Evolutionary conservation across 2,797 vertebrate genomes (phyloP).

Genomic region (Fratercula arctica): DNA sequence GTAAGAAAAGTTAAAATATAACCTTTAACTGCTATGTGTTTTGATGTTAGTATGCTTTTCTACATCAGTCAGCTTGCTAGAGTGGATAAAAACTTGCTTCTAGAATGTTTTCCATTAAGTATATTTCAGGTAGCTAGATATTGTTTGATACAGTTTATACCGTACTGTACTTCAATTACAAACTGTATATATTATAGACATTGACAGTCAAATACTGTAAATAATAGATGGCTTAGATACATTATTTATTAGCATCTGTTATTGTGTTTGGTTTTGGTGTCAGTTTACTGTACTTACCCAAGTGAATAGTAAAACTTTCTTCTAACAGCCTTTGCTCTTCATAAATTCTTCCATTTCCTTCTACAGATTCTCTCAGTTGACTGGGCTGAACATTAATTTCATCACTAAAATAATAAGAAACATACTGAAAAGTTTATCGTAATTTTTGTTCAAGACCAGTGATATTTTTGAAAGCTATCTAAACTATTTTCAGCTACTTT

Average conservation of each 20-base stretch:
- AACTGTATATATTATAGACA: not conserved
- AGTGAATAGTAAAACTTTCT: constrained; percentile 98
- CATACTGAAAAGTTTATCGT: not conserved
- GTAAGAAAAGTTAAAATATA: not conserved
- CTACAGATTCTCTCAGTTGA: constrained; percentile 85
- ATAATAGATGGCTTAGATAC: not conserved
- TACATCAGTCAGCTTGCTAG: not conserved
- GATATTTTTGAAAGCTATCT: not conserved
- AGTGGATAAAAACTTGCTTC: not conserved
- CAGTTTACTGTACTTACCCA: constrained; percentile 81
- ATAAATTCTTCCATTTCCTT: constrained; percentile 84
- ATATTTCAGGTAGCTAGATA: not conserved
- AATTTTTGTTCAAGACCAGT: not conserved
- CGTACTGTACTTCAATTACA: not conserved
- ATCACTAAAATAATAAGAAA: constrained; percentile 80
- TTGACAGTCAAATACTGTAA: not conserved
- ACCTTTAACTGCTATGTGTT: not conserved
- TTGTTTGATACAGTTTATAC: not conserved
- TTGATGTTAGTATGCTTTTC: not conserved
- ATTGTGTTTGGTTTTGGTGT: not conserved
- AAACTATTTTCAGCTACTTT: not conserved
- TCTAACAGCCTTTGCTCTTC: constrained; percentile 94
- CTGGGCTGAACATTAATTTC: constrained; percentile 94
- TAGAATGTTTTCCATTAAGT: not conserved
- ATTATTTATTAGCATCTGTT: not conserved